Conservation (phyloP, 2,797 vertebrate species). For the Myotis daubentonii region DNA sequence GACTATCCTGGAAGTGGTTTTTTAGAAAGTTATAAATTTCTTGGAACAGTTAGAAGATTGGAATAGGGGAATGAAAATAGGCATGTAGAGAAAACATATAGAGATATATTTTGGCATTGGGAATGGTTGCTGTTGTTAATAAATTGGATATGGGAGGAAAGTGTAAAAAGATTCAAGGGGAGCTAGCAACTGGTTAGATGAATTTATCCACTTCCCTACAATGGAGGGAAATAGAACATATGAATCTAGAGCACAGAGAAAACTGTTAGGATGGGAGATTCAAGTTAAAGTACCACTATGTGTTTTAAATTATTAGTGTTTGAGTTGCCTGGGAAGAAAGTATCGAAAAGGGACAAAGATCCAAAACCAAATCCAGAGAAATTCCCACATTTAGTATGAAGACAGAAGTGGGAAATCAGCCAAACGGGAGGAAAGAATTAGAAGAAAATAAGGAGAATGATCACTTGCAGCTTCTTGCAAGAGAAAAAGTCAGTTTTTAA, state of each 20-base stretch:
- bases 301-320: neutral
- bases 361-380: constrained; percentile 10
- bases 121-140: neutral
- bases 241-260: neutral
- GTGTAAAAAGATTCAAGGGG: neutral
- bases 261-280: neutral
- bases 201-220: neutral
- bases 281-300: neutral
- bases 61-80: neutral
- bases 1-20: too few relatives aligned
- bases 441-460: neutral
- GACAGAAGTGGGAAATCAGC: neutral
- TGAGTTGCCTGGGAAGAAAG: neutral
- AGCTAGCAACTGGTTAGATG: neutral
- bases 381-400: neutral
- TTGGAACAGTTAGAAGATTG: neutral
- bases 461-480: neutral
- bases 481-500: neutral
- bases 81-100: neutral
- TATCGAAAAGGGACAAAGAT: neutral
- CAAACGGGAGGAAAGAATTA: neutral
- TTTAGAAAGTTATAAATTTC: neutral
- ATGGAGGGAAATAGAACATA: neutral
- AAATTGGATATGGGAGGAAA: neutral
- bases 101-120: neutral